Evolutionary conservation across 2,113 vertebrate genomes (phyloP).

Genomic region (Rhea americana): DNA sequence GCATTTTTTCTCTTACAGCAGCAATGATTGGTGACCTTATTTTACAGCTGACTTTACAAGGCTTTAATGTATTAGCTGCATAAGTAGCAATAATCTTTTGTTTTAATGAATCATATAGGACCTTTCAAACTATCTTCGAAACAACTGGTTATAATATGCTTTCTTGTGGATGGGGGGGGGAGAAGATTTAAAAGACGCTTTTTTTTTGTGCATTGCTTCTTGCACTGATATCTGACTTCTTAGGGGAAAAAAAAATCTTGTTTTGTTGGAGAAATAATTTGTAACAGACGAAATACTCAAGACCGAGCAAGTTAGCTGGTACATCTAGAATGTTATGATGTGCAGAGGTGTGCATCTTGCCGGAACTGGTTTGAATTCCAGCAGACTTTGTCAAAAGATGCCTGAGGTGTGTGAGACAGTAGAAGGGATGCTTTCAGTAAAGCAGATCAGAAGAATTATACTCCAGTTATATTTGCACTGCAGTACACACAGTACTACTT

Average conservation of each 20-base stretch:
- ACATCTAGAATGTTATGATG: rapidly evolving
- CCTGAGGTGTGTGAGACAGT: rapidly evolving
- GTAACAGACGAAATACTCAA: background rate
- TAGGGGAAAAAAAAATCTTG: background rate
- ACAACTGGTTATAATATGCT: background rate
- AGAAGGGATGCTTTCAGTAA: background rate
- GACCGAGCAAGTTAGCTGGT: background rate
- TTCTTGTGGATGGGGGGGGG: background rate
- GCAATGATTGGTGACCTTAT: background rate
- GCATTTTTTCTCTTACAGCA: background rate
- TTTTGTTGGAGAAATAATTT: background rate
- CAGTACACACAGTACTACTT: rapidly evolving
- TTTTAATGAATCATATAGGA: background rate
- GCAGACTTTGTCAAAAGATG: background rate
- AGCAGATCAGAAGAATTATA: background rate
- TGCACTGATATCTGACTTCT: background rate
- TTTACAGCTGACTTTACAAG: no score
- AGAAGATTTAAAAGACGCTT: background rate
- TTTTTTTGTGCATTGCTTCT: background rate
- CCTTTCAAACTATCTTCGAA: background rate
- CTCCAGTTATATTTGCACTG: background rate
- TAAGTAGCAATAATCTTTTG: background rate
- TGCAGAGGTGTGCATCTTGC: background rate
- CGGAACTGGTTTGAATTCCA: background rate
- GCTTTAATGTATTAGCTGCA: background rate